phyloP scores from a whole-genome alignment of 2,888 invertebrate species.

The Hyposoter didymator region DNA sequence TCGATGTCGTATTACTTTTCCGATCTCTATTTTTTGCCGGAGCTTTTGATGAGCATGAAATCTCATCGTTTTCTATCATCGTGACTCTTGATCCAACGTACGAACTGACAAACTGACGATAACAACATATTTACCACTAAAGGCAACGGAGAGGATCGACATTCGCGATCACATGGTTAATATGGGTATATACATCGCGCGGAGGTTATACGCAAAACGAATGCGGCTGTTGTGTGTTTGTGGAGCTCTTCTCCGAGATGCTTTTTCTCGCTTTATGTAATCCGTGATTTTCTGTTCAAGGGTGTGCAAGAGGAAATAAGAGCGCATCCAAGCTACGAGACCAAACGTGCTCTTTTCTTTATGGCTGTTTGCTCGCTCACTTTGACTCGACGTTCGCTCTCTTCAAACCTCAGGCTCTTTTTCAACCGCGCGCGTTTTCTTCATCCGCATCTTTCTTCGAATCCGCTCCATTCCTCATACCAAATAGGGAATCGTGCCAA shows the following conservation, averaged over 20 bases:
- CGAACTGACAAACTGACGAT: background rate
- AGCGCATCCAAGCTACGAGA: conserved; percentile 11
- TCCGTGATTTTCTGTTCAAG: conserved; percentile 5
- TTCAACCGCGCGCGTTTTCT: conserved; percentile 8
- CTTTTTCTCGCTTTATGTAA: conserved; percentile 11
- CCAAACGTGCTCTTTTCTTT: conserved; percentile 22
- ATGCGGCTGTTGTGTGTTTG: background rate
- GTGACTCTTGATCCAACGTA: background rate
- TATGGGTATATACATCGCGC: conserved; percentile 1
- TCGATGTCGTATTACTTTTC: conserved; percentile 6
- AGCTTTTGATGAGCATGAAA: conserved; percentile 19
- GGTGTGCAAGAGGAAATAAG: conserved; percentile 20
- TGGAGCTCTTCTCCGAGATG: background rate
- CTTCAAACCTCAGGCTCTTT: conserved; percentile 29
- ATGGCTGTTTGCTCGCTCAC: conserved; percentile 13
- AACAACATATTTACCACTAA: background rate
- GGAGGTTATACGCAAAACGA: conserved; percentile 3
- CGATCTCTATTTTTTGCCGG: background rate
- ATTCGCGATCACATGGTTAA: background rate
- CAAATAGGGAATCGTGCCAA: conserved; percentile 64
- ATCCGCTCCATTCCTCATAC: conserved; percentile 27
- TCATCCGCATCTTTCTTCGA: conserved; percentile 32
- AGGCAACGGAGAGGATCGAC: background rate
- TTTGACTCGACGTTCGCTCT: conserved; percentile 16
- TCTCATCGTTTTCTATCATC: conserved; percentile 13